These are phyloP conservation scores for Endotricha flammealis DNA, from an alignment of 2,888 invertebrate species.

Conservation along the genomic window DNA sequence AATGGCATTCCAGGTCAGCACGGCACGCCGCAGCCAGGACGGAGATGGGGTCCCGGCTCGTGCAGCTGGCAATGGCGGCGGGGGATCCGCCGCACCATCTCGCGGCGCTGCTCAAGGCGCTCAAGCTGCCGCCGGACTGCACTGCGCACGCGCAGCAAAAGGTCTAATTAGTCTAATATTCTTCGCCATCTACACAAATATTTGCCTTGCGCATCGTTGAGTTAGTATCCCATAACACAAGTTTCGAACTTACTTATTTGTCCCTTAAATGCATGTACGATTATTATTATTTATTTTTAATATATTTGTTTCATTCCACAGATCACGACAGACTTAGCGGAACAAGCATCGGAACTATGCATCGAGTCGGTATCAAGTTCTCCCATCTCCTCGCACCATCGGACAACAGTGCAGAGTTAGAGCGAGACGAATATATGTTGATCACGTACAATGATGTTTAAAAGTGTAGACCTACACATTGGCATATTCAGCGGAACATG, in stretches of 20 bases:
- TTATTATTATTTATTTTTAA: no score
- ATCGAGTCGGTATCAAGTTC: slow-evolving; percentile 29
- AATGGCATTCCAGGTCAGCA: slow-evolving; percentile 23
- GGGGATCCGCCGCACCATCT: slow-evolving; percentile 40
- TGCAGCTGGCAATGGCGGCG: slow-evolving; percentile 52
- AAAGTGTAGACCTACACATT: no score
- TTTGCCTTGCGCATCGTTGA: no score
- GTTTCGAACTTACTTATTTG: no score
- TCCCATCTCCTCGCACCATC: slow-evolving; percentile 28
- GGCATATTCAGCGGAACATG: no score
- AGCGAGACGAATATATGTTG: slow-evolving; percentile 5
- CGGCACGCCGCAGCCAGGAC: slow-evolving; percentile 40
- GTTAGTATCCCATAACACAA: no score
- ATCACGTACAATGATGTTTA: no score
- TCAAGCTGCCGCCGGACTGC: slow-evolving; percentile 56
- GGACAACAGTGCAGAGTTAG: slow-evolving; percentile 15
- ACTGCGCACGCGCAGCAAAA: slow-evolving; percentile 41
- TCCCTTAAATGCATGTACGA: no score
- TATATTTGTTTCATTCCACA: no score
- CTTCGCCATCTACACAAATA: no score
- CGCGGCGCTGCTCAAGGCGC: slow-evolving; percentile 39
- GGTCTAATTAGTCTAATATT: slow-evolving; percentile 40
- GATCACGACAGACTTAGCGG: slow-evolving; percentile 55
- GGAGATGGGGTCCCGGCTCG: slow-evolving; percentile 59
- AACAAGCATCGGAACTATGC: slow-evolving; percentile 46